phyloP scores from a whole-genome alignment of 2,888 invertebrate genomes.

The Osedax frankpressi region DNA sequence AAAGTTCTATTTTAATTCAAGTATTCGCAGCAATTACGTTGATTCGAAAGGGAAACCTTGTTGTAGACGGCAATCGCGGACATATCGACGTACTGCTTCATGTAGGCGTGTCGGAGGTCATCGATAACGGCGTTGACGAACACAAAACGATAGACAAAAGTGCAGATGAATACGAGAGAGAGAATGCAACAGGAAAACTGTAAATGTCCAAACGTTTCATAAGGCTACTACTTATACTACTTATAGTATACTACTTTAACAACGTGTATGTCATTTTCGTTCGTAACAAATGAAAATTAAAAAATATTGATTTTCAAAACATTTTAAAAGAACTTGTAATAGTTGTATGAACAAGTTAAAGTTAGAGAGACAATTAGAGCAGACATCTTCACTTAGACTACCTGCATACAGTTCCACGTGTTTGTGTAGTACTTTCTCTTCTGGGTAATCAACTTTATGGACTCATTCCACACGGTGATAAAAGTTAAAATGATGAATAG shows the following conservation, averaged over 20 bases:
- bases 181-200: constrained; percentile 17
- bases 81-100: constrained; percentile 35
- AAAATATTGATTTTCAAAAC: too few species aligned
- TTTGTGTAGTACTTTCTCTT: constrained; percentile 31
- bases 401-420: constrained; percentile 39
- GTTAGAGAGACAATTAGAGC: too few species aligned
- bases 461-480: constrained; percentile 30
- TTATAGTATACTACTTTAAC: too few species aligned
- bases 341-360: too few species aligned
- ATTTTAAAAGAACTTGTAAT: too few species aligned
- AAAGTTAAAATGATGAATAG: constrained; percentile 37
- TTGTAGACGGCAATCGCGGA: neutral
- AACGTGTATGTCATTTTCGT: too few species aligned
- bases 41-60: neutral
- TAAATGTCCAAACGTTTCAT: too few species aligned
- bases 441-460: constrained; percentile 28
- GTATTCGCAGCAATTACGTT: neutral
- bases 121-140: constrained; percentile 36
- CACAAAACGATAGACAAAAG: constrained; percentile 39
- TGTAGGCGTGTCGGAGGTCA: constrained; percentile 35
- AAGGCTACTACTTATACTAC: too few species aligned
- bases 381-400: constrained; percentile 23
- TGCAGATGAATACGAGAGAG: constrained; percentile 30
- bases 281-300: too few species aligned
- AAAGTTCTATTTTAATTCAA: too few species aligned